phyloP scores from a whole-genome alignment of 2,113 vertebrate species.

The Amazona vittata region DNA sequence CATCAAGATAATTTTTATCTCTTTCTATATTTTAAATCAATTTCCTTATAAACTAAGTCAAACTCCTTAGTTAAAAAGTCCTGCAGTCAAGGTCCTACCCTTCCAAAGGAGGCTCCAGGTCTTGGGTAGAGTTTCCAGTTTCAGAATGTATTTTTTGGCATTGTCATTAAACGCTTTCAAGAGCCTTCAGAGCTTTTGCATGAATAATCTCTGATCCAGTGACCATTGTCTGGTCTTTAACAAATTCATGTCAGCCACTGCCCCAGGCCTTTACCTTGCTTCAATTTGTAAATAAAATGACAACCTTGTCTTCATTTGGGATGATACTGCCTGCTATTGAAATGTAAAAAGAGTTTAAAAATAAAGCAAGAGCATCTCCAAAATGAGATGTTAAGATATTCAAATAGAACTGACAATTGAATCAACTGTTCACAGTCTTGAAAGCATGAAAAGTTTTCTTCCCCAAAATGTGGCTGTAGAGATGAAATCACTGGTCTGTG shows the following conservation, averaged over 20 bases:
- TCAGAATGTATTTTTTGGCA: neutral
- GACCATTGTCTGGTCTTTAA: neutral
- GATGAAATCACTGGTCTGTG: neutral
- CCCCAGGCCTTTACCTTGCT: neutral
- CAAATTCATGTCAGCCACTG: neutral
- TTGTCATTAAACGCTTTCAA: neutral
- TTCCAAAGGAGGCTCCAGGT: neutral
- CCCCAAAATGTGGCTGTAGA: neutral
- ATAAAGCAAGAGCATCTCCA: neutral
- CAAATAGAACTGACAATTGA: neutral
- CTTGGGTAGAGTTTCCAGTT: neutral
- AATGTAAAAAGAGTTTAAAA: slow-evolving; percentile 17
- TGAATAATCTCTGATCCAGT: neutral
- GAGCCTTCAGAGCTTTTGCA: neutral
- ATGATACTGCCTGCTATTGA: neutral
- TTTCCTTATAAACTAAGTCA: neutral
- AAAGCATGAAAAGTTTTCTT: neutral
- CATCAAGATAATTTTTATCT: too few species aligned
- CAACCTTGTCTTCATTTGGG: neutral
- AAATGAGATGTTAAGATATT: slow-evolving; percentile 27
- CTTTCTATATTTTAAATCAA: neutral
- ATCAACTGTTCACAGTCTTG: neutral
- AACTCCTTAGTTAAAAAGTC: neutral
- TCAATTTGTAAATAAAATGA: neutral
- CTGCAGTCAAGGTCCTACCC: neutral